Evolutionary conservation across 1,140 invertebrate species (phyloP).

Genomic region (Pseudomyrmex sp.): DNA sequence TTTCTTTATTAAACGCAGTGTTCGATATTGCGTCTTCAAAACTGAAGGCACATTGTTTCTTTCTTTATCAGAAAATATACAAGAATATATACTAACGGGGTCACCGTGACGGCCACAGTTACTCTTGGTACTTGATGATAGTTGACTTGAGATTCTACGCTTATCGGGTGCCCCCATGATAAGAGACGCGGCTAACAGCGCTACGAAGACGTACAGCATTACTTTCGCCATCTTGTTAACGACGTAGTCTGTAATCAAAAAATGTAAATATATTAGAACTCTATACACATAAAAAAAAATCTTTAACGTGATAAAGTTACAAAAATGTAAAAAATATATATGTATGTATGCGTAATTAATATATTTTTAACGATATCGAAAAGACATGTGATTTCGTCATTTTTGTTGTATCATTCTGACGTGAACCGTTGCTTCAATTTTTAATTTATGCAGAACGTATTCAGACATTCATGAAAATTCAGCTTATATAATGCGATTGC

Average conservation of each 20-base stretch:
- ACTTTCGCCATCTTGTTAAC: slow-evolving; percentile 73
- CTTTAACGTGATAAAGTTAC: not conserved
- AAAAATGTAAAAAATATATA: not conserved
- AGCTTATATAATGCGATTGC: slow-evolving; percentile 49
- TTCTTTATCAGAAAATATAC: slow-evolving; percentile 16
- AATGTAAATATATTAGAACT: not conserved
- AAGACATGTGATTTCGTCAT: too few relatives aligned
- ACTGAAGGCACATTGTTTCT: too few relatives aligned
- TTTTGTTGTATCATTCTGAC: not conserved
- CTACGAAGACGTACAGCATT: slow-evolving; percentile 64
- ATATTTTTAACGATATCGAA: not conserved
- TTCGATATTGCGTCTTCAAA: too few relatives aligned
- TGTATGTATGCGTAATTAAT: not conserved
- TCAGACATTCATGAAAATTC: slow-evolving; percentile 44
- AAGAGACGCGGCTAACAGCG: slow-evolving; percentile 65
- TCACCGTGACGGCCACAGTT: slow-evolving; percentile 75
- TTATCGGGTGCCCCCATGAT: slow-evolving; percentile 66
- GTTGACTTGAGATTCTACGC: too few relatives aligned
- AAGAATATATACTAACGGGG: slow-evolving; percentile 71
- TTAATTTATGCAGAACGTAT: slow-evolving; percentile 9
- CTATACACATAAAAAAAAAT: not conserved
- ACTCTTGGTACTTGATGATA: too few relatives aligned
- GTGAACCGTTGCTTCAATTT: not conserved
- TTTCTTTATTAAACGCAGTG: slow-evolving; percentile 16
- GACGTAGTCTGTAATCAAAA: slow-evolving; percentile 30